Evolutionary conservation across 1,140 invertebrate species (phyloP), one percentile per base, ranked within the genome.

Genomic region (Cydia fagiglandana): DNA sequence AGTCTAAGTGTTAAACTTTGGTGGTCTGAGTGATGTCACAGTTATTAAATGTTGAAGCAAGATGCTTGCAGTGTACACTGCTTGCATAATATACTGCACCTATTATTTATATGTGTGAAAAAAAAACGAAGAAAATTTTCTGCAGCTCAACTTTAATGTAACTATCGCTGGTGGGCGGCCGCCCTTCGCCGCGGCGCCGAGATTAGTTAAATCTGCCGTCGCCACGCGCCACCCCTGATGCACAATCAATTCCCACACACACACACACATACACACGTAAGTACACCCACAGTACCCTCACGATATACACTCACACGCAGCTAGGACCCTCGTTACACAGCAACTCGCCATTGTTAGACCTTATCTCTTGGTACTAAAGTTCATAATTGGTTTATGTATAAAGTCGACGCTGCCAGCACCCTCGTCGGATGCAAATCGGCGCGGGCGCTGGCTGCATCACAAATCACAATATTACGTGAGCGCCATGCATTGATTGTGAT

Each of bases 171-270:
- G 28, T 38, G 66, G 30, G 34, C 66, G n/a, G 17, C 0, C 7
- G 66, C 34, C 30, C 20, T 38, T n/a, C 38, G 38, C 50, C 50
- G 50, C 50, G 50, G 15, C 30, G 64, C 64, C 64, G 66, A 38
- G 66, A 38, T 45, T 45, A 70, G 66, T 70, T 70, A 38, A 70
- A 70, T 70, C 66, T 38, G 66, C 30, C 66, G 66, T 15, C 30
- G 66, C 66, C 66, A 70, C 30, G 34, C 64, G 64, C 64, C 61
- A 64, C 61, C 28, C 28, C 4, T 15, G 64, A 28, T 68, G 66
- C 66, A 70, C 66, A 70, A 38, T 38, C 66, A 70, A 70, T 41
- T 70, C 13, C 28, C 64, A n/a, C 28, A 38, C 28, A 24, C 64
- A 34, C 66, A 6, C 15, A 4, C 15, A 38, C 34, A n/a, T n/a